Base-by-base conservation (phyloP, 2,797 vertebrate species). In the Melanotaenia trifasciata region DNA sequence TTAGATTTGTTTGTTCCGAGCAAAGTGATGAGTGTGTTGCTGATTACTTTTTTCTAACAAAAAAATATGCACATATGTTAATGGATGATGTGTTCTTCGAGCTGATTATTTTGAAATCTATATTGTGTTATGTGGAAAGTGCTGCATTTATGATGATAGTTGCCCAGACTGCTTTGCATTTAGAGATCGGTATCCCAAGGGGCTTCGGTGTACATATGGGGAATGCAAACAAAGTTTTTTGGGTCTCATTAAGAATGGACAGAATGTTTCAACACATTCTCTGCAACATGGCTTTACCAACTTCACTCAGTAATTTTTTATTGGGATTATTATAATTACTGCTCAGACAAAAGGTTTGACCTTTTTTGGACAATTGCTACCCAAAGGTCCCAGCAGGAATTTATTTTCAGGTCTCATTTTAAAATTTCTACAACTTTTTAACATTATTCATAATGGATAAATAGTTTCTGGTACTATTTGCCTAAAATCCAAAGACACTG, bases 171-270 rank as follows among this genome's bases (percentile, higher is more conserved):
- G 30, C 78, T 84, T 78, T 30, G 50, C 2, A 8, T 54, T 50
- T 60, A 76, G 70, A 84, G 72, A 74, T 83, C 76, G 36, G 75
- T 89, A 70, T 90, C 85, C 83, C 80, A 83, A 68, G 80, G 75
- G 81, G 78, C 80, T 84, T 78, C 65, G 47, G 60, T 45, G 58
- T 79, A 67, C 74, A 66, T 70, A 58, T 74, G 60, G 73, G 61
- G 66, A 64, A 59, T 64, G 58, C 35, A 81, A 84, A 60, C 22
- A 1, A 32, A 78, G 86, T 88, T 92, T 93, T 92, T 91, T 92
- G 89, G 87, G 81, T 79, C 32, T 78, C 28, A 38, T 79, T 5
- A 67, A 74, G 50, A 76, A 76, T 74, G 72, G 63, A 60, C 74
- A 72, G 74, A 72, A 38, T 38, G 36, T 40, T 53, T 40, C 22